Base-by-base conservation (phyloP, 2,797 vertebrate species). In the Micrastur ruficollis region DNA sequence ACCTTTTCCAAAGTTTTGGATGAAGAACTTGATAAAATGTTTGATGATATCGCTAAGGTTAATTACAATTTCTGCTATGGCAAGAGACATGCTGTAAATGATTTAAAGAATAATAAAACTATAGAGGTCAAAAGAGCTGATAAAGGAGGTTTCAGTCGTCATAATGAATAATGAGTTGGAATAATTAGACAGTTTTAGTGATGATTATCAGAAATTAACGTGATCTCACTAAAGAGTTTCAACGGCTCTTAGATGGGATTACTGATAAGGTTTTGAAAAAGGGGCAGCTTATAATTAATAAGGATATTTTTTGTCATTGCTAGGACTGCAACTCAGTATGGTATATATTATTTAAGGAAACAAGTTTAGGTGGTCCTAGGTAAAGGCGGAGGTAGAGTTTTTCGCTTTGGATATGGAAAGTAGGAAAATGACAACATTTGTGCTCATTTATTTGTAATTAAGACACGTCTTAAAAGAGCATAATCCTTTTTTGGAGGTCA, bases 101-200 rank as follows among this genome's bases (percentile, higher is more conserved):
- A 95, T 92, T 96, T 94, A 95, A 95, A 92, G 92, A 97, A 95
- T 81, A 93, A 96, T 96, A 94, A 97, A 97, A 86, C 50, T 70
- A 27, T 58, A 91, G 92, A 95, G 84, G 96, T 97, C 79, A 86
- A 87, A 94, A 86, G 83, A 97, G 42, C 86, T 86, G 92, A 91
- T 89, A 91, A 92, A 96, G 89, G 55, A 95, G 73, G 71, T 92
- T 95, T 97, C 79, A 78, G 65, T 83, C 44, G 7, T 90, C 63
- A 38, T 91, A 91, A 96, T 95, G 83, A 92, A 92, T 85, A 85
- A 90, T 32, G 88, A 90, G 63, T 87, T 82, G 58, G 68, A 93
- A 94, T 92, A 92, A 95, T 97, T 91, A 93, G 95, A 82, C 71
- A 82, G 86, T 74, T 95, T 91, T 91, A 96, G 67, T 81, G 61